A percentile compares a stretch with the other conserved stretches of the same genome.
These are phyloP conservation scores for Orestias chungarensis DNA, from an alignment of 2,797 vertebrate genomes.

Conservation along the genomic window DNA sequence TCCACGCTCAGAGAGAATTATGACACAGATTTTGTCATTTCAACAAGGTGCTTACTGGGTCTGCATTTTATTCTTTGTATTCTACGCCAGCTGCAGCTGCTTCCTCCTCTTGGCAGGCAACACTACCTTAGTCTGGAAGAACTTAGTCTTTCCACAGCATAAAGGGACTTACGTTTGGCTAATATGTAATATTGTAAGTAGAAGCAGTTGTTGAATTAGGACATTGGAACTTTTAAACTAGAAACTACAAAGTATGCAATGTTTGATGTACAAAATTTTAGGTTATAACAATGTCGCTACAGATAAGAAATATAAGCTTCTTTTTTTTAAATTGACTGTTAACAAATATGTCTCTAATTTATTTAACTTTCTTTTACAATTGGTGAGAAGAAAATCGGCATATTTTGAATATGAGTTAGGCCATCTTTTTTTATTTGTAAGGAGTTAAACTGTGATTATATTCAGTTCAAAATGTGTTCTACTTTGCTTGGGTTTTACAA, in stretches of 20 bases:
- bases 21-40: slow-evolving; percentile 71
- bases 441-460: background rate
- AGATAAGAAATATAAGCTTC: background rate
- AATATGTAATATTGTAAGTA: slow-evolving; percentile 12
- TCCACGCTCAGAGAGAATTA: slow-evolving; percentile 42
- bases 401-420: background rate
- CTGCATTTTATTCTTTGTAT: slow-evolving; percentile 77
- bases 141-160: slow-evolving; percentile 43
- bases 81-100: slow-evolving; percentile 65
- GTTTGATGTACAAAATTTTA: background rate
- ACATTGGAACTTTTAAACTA: background rate
- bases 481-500: slow-evolving; percentile 9
- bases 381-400: background rate
- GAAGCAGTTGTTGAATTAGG: background rate
- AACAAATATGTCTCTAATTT: too few relatives aligned
- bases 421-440: background rate
- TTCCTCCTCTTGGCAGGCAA: slow-evolving; percentile 71
- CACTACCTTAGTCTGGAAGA: slow-evolving; percentile 59
- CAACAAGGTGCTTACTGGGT: slow-evolving; percentile 68
- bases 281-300: background rate
- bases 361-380: background rate
- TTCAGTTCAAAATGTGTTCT: background rate
- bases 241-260: background rate
- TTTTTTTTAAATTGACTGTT: too few relatives aligned
- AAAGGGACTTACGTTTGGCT: slow-evolving; percentile 24